Evolutionary conservation across 2,113 vertebrate genomes (phyloP).

Genomic region (Isurus oxyrinchus): DNA sequence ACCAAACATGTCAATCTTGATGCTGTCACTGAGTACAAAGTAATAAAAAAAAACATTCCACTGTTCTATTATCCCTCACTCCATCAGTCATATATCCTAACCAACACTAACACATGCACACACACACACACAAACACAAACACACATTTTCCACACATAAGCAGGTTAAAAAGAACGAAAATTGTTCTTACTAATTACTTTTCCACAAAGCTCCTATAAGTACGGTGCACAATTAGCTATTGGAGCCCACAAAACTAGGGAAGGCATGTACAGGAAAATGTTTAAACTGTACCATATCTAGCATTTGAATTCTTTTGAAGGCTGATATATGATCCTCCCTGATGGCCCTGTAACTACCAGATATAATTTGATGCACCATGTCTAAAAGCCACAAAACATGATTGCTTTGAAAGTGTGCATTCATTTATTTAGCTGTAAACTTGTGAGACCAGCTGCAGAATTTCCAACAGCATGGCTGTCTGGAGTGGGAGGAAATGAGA

Average conservation of each 20-base stretch:
- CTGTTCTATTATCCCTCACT: not conserved
- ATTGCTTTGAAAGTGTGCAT: conserved; percentile 36
- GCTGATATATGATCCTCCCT: conserved; percentile 28
- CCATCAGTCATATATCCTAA: not conserved
- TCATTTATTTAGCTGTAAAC: conserved; percentile 35
- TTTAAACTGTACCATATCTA: conserved; percentile 1
- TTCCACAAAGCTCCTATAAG: not conserved
- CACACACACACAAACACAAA: not conserved
- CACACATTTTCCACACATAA: not conserved
- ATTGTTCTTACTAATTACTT: not conserved
- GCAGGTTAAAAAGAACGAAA: not conserved
- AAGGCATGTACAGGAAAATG: not conserved
- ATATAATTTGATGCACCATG: conserved; percentile 37
- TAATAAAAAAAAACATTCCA: conserved; percentile 23
- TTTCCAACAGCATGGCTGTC: conserved; percentile 8
- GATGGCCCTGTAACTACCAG: conserved; percentile 31
- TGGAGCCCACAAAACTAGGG: not conserved
- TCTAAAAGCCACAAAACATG: conserved; percentile 37
- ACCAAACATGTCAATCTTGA: conserved; percentile 13
- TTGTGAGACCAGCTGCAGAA: not conserved
- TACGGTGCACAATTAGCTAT: not conserved
- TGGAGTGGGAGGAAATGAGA: not conserved
- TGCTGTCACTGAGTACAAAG: conserved; percentile 7
- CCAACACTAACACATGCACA: not conserved
- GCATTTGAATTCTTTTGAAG: conserved; percentile 32